Base-by-base conservation (phyloP, 2,797 vertebrate species). In the Macroramphosus scolopax region DNA sequence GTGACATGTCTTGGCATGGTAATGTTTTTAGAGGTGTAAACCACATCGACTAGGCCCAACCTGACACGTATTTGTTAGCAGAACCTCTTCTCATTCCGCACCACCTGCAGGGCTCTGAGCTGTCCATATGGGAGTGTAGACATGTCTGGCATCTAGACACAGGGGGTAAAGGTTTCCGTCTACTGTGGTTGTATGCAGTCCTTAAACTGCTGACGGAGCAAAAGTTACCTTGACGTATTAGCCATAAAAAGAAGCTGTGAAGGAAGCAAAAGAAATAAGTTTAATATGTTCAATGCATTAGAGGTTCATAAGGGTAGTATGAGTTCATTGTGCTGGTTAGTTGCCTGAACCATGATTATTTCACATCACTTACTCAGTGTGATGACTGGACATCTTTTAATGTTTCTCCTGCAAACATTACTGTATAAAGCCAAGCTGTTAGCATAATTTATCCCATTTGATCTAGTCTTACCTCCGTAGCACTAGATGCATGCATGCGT, bases 81-180 rank as follows among this genome's bases (percentile, higher is more conserved):
- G 45, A 61, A 16, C 44, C 41, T 28, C 17, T 20, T 29, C 61
- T 64, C 49, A 45, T 66, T 73, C 49, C 47, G 36, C 37, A 26
- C 44, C 68, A 46, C 78, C 76, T 58, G 65, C 47, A 26, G 80
- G 67, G 68, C 55, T 51, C 73, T 52, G 55, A 78, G 68, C 52
- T 69, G 47, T 69, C 69, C 75, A 57, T 77, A 63, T 73, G 75
- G 45, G 66, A 76, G 36, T 37, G 64, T 51, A 77, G 68, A 57
- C 47, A 41, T 65, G 78, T 84, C 75, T 84, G 71, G 68, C 68
- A 62, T 62, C 47, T 42, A 8, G 15, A 68, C 31, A 29, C 15
- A 44, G 59, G 48, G 63, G 58, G 55, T 68, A 50, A 67, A 65
- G 64, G 69, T 74, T 75, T 75, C 51, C 60, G 73, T 79, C 64